Conservation (phyloP, 1,140 invertebrate species). For the Halictus rubicundus region DNA sequence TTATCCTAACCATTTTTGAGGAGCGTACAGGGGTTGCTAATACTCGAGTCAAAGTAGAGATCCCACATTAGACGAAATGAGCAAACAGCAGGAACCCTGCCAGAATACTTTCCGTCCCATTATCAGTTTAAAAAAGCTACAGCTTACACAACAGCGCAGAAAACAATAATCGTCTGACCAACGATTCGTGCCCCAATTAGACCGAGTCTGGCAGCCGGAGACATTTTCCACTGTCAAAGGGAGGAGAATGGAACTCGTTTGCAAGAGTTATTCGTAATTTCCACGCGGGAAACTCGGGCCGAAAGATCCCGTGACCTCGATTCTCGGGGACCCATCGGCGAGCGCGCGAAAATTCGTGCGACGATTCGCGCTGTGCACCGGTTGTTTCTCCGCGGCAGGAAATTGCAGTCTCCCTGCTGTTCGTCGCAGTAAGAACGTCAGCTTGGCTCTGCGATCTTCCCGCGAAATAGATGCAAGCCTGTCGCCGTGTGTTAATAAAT, state of each 20-base stretch:
- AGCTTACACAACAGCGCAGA: neutral
- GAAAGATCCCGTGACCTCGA: neutral
- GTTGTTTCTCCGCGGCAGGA: neutral
- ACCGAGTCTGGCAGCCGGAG: neutral
- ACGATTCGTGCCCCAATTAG: neutral
- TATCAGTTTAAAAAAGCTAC: too few species aligned
- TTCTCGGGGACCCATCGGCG: neutral
- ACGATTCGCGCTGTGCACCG: too few species aligned
- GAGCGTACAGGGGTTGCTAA: too few species aligned
- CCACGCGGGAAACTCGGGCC: neutral
- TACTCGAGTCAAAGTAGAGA: too few species aligned
- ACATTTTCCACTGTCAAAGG: neutral
- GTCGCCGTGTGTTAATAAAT: conserved; percentile 47
- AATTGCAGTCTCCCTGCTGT: neutral
- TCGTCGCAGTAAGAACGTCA: neutral
- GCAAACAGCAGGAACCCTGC: too few species aligned
- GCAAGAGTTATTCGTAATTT: conserved; percentile 8
- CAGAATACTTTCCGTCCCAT: too few species aligned
- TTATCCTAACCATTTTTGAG: too few species aligned
- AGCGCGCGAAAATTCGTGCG: neutral
- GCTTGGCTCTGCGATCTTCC: neutral
- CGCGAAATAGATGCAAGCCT: neutral
- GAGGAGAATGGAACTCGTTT: neutral
- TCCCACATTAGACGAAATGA: too few species aligned
- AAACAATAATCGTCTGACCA: neutral